These are phyloP conservation scores for Sipha maydis DNA, from an alignment of 2,888 invertebrate species.

Conservation along the genomic window DNA sequence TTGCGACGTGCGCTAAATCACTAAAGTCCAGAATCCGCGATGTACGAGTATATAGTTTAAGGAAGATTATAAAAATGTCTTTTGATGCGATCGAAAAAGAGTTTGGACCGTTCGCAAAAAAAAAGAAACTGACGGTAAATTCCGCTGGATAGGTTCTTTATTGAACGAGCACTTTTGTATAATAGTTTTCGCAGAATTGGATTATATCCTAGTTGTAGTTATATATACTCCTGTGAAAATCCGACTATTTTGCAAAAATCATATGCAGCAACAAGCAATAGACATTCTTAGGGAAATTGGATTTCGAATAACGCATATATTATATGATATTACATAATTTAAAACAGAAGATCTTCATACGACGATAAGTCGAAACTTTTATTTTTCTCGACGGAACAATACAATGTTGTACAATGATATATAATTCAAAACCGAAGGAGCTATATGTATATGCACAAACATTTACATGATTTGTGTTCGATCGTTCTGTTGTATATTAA, in stretches of 20 bases:
- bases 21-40: neutral
- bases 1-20: neutral
- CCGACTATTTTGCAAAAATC: neutral
- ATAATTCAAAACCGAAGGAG: too few relatives aligned
- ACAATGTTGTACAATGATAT: too few relatives aligned
- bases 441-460: too few relatives aligned
- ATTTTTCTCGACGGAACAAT: neutral
- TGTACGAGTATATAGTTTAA: neutral
- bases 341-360: neutral
- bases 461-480: too few relatives aligned
- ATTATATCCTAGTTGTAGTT: too few relatives aligned
- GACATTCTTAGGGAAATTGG: neutral
- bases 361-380: neutral
- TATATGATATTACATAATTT: neutral
- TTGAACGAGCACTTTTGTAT: neutral
- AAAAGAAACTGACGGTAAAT: neutral
- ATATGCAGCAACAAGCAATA: neutral
- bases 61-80: neutral
- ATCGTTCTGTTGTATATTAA: too few relatives aligned
- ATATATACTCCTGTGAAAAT: neutral
- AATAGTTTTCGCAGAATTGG: neutral
- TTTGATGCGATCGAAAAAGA: neutral
- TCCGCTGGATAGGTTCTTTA: neutral
- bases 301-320: neutral
- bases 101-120: neutral